Base-by-base conservation (phyloP, 2,888 invertebrate species). In the Acleris sparsana region DNA sequence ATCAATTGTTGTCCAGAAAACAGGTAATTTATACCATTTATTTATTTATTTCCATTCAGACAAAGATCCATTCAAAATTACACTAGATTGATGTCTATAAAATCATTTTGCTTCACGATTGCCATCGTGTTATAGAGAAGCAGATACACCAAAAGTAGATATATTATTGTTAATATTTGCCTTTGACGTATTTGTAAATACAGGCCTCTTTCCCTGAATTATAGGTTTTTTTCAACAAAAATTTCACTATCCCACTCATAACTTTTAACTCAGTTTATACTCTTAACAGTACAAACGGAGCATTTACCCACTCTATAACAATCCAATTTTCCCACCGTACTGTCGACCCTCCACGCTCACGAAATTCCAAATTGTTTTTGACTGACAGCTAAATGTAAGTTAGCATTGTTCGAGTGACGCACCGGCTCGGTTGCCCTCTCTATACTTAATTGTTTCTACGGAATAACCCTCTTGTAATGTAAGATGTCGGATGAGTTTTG, bases 301-400 rank as follows among this genome's bases (percentile, higher is more conserved):
- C 68, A 72, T 69, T 58, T 67, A 78, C 48, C 87, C 79, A 56
- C 90, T 91, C 88, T 79, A 73, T 74, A 71, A n/a, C 74, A 57
- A 73, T 83, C 71, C 72, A 73, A 77, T 80, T 83, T 86, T 87
- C 81, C 80, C 75, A 74, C 73, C 75, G 75, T 78, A 73, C 79
- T 73, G 75, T 78, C 86, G 87, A 92, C 92, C 92, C 92, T 91
- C 85, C 83, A 86, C 85, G 86, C 82, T 84, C 84, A 87, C 89
- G 83, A 88, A 92, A 93, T 93, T 92, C 93, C 92, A 93, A 93
- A 93, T 93, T 93, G 93, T 91, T 93, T 92, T 92, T 93, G 93
- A 93, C 92, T 93, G 93, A 92, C 93, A 92, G 91, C 90, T 89
- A 92, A 91, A 91, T 90, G 92, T 91, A 90, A 92, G 92, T 91